Conservation (phyloP, 2,113 vertebrate species). For the Malurus cyaneus region DNA sequence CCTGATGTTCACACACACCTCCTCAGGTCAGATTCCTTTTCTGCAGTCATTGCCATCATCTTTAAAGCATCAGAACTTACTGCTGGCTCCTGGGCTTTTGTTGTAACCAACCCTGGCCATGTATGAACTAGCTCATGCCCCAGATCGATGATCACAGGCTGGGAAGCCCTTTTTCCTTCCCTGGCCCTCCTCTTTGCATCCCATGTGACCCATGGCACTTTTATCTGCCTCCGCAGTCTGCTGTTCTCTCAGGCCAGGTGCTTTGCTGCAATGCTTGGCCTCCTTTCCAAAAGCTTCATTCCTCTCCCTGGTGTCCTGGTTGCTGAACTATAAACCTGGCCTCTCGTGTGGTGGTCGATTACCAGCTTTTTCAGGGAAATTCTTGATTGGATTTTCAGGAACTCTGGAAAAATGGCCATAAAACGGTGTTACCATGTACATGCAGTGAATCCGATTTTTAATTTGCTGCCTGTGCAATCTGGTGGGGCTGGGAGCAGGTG, state of each 20-base stretch:
- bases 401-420: neutral
- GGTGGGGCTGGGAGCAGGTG: neutral
- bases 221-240: neutral
- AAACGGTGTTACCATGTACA: neutral
- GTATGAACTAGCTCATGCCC: neutral
- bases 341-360: rapidly evolving
- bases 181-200: neutral
- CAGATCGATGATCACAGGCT: rapidly evolving
- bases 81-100: neutral
- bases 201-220: neutral
- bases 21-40: neutral
- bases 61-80: neutral
- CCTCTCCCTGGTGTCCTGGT: neutral
- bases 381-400: neutral
- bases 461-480: neutral
- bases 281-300: neutral
- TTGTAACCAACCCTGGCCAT: neutral
- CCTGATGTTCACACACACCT: neutral
- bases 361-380: neutral
- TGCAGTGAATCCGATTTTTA: neutral
- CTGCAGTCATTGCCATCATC: rapidly evolving
- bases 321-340: neutral
- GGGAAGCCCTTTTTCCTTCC: neutral
- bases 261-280: neutral
- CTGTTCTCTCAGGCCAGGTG: neutral